Percentiles rank a stretch among this genome's conserved stretches.
Evolutionary conservation across 2,113 vertebrate species (phyloP).

Genomic region (Bathybates hornii): DNA sequence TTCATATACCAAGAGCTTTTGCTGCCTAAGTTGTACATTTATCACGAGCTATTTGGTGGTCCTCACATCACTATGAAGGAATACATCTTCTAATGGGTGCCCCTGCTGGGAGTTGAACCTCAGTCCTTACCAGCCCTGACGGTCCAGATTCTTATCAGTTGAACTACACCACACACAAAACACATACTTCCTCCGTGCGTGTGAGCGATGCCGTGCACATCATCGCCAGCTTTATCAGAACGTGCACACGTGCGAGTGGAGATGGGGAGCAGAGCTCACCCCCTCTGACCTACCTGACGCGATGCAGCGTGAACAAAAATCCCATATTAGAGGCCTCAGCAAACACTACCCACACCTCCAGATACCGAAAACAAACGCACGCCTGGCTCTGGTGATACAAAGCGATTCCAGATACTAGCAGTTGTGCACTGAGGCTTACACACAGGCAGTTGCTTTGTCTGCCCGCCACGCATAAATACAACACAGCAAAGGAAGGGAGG

Average conservation of each 20-base stretch:
- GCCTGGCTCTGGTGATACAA: background rate
- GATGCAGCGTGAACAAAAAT: background rate
- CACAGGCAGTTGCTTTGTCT: slow-evolving; percentile 28
- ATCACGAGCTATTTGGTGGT: background rate
- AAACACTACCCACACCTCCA: slow-evolving; percentile 30
- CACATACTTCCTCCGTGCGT: background rate
- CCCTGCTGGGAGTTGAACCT: background rate
- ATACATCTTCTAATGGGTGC: background rate
- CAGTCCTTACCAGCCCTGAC: background rate
- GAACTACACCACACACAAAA: background rate
- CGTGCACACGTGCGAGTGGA: background rate
- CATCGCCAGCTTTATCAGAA: background rate
- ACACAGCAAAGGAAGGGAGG: background rate
- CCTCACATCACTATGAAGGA: background rate
- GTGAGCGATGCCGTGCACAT: background rate
- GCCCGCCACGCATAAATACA: background rate
- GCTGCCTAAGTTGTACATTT: background rate
- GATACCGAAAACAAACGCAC: slow-evolving; percentile 36
- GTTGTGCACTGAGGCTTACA: background rate
- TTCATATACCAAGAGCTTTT: background rate
- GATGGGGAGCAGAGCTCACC: background rate
- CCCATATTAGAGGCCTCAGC: background rate
- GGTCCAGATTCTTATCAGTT: background rate
- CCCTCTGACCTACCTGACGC: background rate
- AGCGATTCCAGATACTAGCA: background rate